Conservation (phyloP, 1,140 invertebrate genomes). For the Aphelenchoides avenae region DNA sequence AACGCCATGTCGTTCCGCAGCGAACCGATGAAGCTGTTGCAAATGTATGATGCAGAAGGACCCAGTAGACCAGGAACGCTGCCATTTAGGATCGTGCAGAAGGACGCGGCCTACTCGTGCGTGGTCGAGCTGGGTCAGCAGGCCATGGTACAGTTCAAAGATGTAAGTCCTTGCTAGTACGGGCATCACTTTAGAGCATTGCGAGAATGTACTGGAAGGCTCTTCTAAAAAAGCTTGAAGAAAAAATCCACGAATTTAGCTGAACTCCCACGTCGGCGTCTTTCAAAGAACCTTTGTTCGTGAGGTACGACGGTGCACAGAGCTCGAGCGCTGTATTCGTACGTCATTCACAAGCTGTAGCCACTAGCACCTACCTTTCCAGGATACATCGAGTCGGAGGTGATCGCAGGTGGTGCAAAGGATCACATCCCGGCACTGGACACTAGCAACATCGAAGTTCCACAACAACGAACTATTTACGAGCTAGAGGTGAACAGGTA, state of each 20-base stretch:
- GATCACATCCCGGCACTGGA: conserved; percentile 47
- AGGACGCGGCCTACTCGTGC: conserved; percentile 79
- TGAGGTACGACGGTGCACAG: conserved; percentile 80
- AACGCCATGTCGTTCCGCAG: conserved; percentile 71
- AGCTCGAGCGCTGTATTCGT: conserved; percentile 80
- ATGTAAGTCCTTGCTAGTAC: conserved; percentile 68
- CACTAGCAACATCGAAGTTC: conserved; percentile 36
- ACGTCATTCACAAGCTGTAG: conserved; percentile 4
- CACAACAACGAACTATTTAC: conserved; percentile 46
- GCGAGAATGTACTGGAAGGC: not conserved
- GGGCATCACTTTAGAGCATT: conserved; percentile 1
- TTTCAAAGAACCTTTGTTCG: conserved; percentile 84
- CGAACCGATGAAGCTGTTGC: conserved; percentile 79
- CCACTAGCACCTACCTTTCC: conserved; percentile 13
- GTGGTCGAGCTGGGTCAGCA: conserved; percentile 82
- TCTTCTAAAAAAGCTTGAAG: conserved; percentile 7
- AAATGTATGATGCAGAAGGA: too few species aligned
- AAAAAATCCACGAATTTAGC: conserved; percentile 26
- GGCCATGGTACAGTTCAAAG: conserved; percentile 80
- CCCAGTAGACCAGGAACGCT: too few species aligned
- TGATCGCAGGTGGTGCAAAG: conserved; percentile 45
- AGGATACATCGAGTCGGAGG: conserved; percentile 57
- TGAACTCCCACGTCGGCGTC: conserved; percentile 75
- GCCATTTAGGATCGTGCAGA: conserved; percentile 80
- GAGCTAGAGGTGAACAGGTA: conserved; percentile 57